Percentiles rank a stretch among this genome's conserved stretches.
These are phyloP conservation scores for Ypsolopha sequella DNA, from an alignment of 2,888 invertebrate species.

Conservation along the genomic window DNA sequence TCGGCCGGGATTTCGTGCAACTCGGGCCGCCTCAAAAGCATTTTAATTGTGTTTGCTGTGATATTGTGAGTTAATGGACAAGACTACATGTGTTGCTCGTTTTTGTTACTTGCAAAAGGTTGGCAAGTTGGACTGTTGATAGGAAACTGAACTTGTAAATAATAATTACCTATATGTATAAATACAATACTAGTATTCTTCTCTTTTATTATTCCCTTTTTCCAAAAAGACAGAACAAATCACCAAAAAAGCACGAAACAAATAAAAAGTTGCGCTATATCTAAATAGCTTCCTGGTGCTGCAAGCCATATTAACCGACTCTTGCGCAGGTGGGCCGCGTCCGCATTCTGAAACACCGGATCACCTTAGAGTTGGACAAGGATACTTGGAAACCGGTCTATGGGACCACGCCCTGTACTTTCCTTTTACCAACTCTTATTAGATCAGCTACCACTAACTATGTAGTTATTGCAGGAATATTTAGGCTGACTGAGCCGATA, in stretches of 20 bases:
- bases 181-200: neutral
- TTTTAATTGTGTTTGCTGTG: constrained; percentile 68
- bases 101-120: constrained; percentile 39
- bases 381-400: constrained; percentile 52
- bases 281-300: constrained; percentile 41
- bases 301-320: constrained; percentile 16
- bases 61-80: constrained; percentile 66
- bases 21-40: constrained; percentile 46
- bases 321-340: constrained; percentile 42
- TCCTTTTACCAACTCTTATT: constrained; percentile 49
- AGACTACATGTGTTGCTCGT: constrained; percentile 37
- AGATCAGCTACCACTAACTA: constrained; percentile 16
- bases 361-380: constrained; percentile 58
- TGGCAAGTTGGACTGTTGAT: constrained; percentile 29
- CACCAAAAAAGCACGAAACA: neutral
- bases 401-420: constrained; percentile 53
- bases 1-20: constrained; percentile 21
- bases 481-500: too few relatives aligned
- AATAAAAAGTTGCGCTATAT: neutral
- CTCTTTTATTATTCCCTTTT: neutral
- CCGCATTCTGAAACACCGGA: constrained; percentile 65
- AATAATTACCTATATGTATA: constrained; percentile 40
- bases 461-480: neutral
- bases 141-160: constrained; percentile 57
- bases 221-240: too few relatives aligned